Percentiles rank a stretch among this genome's conserved stretches.
Evolutionary conservation across 2,797 vertebrate species (phyloP).

Genomic region (Cetoscarus ocellatus): DNA sequence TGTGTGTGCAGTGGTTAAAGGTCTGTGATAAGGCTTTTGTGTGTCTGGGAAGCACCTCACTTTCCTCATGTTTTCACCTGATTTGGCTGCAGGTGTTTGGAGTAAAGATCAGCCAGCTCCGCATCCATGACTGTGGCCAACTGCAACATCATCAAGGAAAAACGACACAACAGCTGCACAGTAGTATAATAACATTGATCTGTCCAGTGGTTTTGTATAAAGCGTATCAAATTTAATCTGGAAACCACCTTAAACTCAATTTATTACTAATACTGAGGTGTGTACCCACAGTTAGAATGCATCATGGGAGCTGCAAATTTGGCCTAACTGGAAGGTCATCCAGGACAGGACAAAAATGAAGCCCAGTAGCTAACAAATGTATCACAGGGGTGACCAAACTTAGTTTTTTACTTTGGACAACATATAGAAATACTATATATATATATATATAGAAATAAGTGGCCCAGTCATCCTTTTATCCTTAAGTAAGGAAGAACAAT

Average conservation of each 20-base stretch:
- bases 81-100: slow-evolving; percentile 62
- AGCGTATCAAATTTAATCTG: slow-evolving; percentile 35
- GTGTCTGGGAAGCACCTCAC: slow-evolving; percentile 60
- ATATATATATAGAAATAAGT: too few relatives aligned
- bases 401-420: too few relatives aligned
- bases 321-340: too few relatives aligned
- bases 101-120: slow-evolving; percentile 21
- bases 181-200: slow-evolving; percentile 31
- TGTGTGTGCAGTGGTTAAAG: slow-evolving; percentile 34
- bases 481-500: too few relatives aligned
- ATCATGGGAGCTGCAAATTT: too few relatives aligned
- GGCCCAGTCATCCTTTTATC: too few relatives aligned
- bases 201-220: neutral
- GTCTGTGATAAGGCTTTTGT: slow-evolving; percentile 54
- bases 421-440: too few relatives aligned
- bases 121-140: slow-evolving; percentile 24
- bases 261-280: neutral
- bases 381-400: too few relatives aligned
- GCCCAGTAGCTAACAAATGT: too few relatives aligned
- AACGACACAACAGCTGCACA: slow-evolving; percentile 46
- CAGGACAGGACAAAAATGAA: neutral
- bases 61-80: slow-evolving; percentile 49
- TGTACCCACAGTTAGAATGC: too few relatives aligned
- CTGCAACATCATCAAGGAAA: neutral
- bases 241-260: slow-evolving; percentile 67